Percentiles rank a stretch among this genome's conserved stretches.
phyloP scores from a whole-genome alignment of 2,113 vertebrate species.

The Maccullochella peelii region DNA sequence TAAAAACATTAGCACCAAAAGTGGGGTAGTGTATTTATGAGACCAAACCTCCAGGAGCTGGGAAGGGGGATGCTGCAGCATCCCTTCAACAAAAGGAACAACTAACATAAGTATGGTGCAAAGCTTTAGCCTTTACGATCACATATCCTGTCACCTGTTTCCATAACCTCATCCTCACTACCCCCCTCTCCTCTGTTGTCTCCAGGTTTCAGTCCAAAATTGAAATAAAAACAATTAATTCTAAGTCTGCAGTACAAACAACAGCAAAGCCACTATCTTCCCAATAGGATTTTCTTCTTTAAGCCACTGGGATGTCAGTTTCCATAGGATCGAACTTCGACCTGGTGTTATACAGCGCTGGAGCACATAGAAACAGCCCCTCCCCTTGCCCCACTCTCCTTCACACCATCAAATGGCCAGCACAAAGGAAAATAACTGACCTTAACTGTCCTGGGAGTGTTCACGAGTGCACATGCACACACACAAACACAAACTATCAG shows the following conservation, averaged over 20 bases:
- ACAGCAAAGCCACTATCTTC: constrained; percentile 30
- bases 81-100: constrained; percentile 11
- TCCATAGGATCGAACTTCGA: constrained; percentile 76
- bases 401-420: constrained; percentile 53
- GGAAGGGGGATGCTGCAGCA: neutral
- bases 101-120: constrained; percentile 3
- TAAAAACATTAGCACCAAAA: neutral
- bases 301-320: constrained; percentile 53
- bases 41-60: neutral
- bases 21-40: neutral
- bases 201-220: neutral
- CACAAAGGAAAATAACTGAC: constrained; percentile 77
- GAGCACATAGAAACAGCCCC: constrained; percentile 57
- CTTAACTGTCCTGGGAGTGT: constrained; percentile 57
- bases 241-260: constrained; percentile 23
- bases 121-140: neutral
- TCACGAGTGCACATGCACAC: neutral
- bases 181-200: neutral
- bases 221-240: constrained; percentile 18
- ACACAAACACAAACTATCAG: constrained; percentile 22
- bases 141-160: constrained; percentile 13
- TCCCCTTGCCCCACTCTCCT: constrained; percentile 15
- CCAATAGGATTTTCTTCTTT: constrained; percentile 23
- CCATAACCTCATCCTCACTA: neutral
- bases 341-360: constrained; percentile 29